Evolutionary conservation across 2,797 vertebrate species (phyloP), one percentile per base, ranked within the genome.

Genomic region (Pempheris klunzingeri): DNA sequence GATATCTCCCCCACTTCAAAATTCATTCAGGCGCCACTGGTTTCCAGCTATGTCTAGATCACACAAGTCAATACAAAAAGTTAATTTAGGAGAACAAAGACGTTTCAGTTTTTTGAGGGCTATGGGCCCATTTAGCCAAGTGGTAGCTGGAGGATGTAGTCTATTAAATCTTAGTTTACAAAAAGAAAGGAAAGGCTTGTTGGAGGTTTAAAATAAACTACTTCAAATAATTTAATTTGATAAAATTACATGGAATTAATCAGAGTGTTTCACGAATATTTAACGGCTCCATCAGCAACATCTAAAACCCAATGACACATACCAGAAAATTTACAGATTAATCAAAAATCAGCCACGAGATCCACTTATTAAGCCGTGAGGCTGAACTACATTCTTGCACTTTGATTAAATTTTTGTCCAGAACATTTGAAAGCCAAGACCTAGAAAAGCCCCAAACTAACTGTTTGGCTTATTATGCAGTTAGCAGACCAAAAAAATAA

Each of bases 401-500:
- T 49, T 44, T 58, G 4, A 32, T 10, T 0, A 2, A 1, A 4
- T n/a, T 14, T 17, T 44, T 18, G n/a, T 43, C 9, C 41, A 17
- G n/a, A 74, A 32, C 1, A 62, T n/a, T 38, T 52, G 4, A 22
- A 63, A 49, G 55, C 38, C 28, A 60, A 20, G 20, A 44, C 20
- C 26, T 34, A 36, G 13, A 52, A 59, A 59, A 41, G 46, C 13
- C 22, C 20, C 0, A 24, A 38, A 58, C 7, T 20, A n/a, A 9
- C 41, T 57, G 11, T 63, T 52, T 58, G 47, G 7, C 15, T 12
- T 38, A 0, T 58, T 14, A 60, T 30, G 5, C 39, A 58, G 15
- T 74, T 71, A 34, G 41, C 52, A n/a, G 36, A 30, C 20, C 55
- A 43, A 18, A 36, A 22, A 0, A 73, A 64, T n/a, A n/a, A n/a